Evolutionary conservation across 2,888 invertebrate genomes (phyloP), one percentile per base, ranked within the genome.

Genomic region (Dichetophora obliterata): DNA sequence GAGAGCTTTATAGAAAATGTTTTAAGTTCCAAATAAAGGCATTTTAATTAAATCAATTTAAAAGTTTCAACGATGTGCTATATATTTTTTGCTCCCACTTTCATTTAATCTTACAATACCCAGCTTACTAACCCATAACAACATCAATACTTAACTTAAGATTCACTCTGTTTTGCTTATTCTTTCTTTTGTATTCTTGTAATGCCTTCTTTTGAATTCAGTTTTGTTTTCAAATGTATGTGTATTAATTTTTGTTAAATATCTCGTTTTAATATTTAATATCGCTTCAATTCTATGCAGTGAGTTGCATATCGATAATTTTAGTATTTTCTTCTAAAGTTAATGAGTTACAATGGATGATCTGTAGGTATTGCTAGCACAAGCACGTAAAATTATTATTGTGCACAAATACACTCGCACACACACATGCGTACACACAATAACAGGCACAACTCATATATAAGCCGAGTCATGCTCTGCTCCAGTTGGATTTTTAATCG

Each of bases 401-500:
- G n/a, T n/a, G n/a, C n/a, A n/a, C n/a, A n/a, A n/a, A 6, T 11
- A 59, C 14, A 14, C 59, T 27, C 14, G 16, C 59, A 59, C 9
- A 59, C 19, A 59, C 3, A 14, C 27, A 24, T 22, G 14, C 19
- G 22, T 59, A 59, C 27, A 59, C 9, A 5, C n/a, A 31, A 31
- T 5, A n/a, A n/a, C n/a, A n/a, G n/a, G n/a, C n/a, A n/a, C 16
- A n/a, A n/a, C 31, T 34, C 34, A 65, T 65, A 65, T 19, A 65
- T 14, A 34, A 31, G 65, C 66, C 22, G 34, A n/a, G n/a, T 66
- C 34, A 66, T 9, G 37, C 66, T n/a, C 34, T 34, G 34, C 37
- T 66, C 66, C 37, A 66, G 43, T 37, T 37, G 66, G 22, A 37
- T 66, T 66, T 66, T 66, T 66, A 66, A 66, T 66, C 66, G 66